phyloP scores from a whole-genome alignment of 1,140 invertebrate species.

The Pachypsylla venusta region DNA sequence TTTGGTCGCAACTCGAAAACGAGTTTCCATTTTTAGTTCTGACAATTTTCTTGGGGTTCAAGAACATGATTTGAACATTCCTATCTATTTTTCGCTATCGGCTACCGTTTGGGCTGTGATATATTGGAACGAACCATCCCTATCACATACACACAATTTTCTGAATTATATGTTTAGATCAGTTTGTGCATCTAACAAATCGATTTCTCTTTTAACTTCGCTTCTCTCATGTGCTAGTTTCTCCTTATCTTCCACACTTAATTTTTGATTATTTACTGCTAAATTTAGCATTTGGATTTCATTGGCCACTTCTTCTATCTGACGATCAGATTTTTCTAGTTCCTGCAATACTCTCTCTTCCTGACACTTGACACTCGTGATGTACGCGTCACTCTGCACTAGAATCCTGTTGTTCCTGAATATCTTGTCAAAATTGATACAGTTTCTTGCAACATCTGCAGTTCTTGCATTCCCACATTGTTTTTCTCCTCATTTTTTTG shows the following conservation, averaged over 20 bases:
- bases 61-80: no score
- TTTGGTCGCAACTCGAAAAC: no score
- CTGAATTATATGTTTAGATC: no score
- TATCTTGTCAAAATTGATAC: background rate
- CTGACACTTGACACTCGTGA: background rate
- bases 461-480: no score
- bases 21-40: no score
- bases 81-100: no score
- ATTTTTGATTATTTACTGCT: background rate
- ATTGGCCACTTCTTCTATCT: background rate
- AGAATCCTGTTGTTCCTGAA: background rate
- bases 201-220: background rate
- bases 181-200: background rate
- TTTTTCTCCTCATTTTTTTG: no score
- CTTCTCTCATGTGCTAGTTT: conserved; percentile 5
- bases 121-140: no score
- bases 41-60: no score
- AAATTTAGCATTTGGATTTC: background rate
- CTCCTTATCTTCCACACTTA: background rate
- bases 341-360: background rate
- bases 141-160: no score
- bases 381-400: background rate
- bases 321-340: background rate
- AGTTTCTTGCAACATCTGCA: background rate
- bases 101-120: no score